phyloP scores from a whole-genome alignment of 1,140 invertebrate species.

The Drosophila malerkotliana region DNA sequence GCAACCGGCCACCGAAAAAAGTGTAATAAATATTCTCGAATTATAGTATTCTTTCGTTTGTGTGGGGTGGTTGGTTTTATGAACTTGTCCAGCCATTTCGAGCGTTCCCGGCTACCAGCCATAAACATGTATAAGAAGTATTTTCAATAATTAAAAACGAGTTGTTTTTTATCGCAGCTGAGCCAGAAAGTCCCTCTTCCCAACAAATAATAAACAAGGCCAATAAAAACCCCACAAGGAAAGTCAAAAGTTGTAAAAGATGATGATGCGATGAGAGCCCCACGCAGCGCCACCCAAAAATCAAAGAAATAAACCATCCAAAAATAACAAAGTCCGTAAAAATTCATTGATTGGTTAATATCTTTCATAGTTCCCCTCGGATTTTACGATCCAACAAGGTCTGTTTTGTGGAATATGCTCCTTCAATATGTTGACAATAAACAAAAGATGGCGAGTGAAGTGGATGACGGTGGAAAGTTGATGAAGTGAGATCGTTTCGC shows the following conservation, averaged over 20 bases:
- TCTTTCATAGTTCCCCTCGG: conserved; percentile 58
- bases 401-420: conserved; percentile 34
- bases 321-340: conserved; percentile 18
- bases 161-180: conserved; percentile 21
- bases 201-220: conserved; percentile 33
- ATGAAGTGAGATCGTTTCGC: conserved; percentile 70
- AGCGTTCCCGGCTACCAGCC: conserved; percentile 30
- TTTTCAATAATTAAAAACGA: conserved; percentile 56
- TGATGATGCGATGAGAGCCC: conserved; percentile 40
- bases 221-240: conserved; percentile 39
- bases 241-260: conserved; percentile 56
- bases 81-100: conserved; percentile 44
- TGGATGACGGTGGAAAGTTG: conserved; percentile 68
- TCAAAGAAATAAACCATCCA: conserved; percentile 4
- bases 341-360: conserved; percentile 72
- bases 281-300: conserved; percentile 69
- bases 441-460: conserved; percentile 52
- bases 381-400: conserved; percentile 54
- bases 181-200: neutral
- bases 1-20: conserved; percentile 37
- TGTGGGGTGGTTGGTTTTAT: conserved; percentile 27
- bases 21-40: conserved; percentile 55
- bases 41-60: conserved; percentile 11
- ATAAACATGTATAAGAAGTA: conserved; percentile 39
- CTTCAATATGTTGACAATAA: conserved; percentile 60